Conservation (phyloP, 1,140 invertebrate genomes). For the Caenorhabditis brenneri region DNA sequence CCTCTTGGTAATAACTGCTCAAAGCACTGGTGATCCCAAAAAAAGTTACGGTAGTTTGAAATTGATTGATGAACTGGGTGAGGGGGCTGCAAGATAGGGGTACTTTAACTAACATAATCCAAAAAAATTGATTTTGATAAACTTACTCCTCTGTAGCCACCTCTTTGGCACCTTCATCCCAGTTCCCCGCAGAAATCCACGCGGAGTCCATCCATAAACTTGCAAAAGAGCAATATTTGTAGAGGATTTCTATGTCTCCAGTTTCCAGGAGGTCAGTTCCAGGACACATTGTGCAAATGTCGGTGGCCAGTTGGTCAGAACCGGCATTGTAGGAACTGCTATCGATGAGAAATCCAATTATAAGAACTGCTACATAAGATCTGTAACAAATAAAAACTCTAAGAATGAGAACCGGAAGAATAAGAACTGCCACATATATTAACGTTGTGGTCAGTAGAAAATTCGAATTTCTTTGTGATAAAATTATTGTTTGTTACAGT, state of each 20-base stretch:
- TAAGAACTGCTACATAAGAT: too few relatives aligned
- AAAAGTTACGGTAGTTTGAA: background rate
- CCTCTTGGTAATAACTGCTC: conserved; percentile 3
- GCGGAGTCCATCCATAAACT: background rate
- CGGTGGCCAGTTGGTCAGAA: background rate
- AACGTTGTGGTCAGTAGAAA: too few relatives aligned
- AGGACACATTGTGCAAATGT: background rate
- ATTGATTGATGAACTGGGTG: background rate
- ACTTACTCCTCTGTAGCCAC: background rate
- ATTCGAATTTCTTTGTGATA: too few relatives aligned
- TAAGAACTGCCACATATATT: too few relatives aligned
- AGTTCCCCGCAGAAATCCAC: background rate
- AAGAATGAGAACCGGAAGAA: too few relatives aligned
- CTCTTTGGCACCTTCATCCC: background rate
- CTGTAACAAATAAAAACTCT: too few relatives aligned
- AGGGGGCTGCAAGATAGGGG: background rate
- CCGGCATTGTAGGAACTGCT: too few relatives aligned
- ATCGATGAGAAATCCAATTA: too few relatives aligned
- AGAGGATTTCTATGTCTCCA: background rate
- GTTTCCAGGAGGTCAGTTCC: background rate
- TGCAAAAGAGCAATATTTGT: background rate
- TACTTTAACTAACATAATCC: background rate
- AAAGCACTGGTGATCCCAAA: background rate
- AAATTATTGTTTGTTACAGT: too few relatives aligned
- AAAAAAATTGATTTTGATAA: too few relatives aligned